Evolutionary conservation across 1,140 invertebrate genomes (phyloP), one percentile per base, ranked within the genome.

Genomic region (Charaxes varanes): DNA sequence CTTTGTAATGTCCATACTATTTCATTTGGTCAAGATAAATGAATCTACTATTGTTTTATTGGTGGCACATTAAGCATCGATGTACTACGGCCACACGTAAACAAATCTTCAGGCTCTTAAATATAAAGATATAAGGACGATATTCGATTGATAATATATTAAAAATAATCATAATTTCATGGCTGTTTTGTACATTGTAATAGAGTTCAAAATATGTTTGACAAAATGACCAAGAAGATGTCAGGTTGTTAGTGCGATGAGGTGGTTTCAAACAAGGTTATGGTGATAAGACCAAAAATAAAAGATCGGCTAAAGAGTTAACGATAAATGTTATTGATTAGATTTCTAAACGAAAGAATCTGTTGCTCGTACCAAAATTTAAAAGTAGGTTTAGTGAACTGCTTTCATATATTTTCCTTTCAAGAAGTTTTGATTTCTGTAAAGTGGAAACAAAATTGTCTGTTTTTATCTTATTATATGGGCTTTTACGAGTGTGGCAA

Each of bases 1-100:
- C 2, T 11, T 5, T 19, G 27, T 26, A 26, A 19, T 47, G 45
- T 62, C 59, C 55, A 62, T 13, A 41, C 12, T 44, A 43, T 8
- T 27, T 13, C 18, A 17, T 22, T 46, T 24, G 22, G 17, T 16
- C 23, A 18, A 41, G 19, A 50, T 34, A 33, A 49, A 27, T 30
- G 27, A 45, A 47, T 34, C 43, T 50, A 42, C 43, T 48, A 53
- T 59, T 59, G 55, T 62, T 62, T 58, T 62, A 55, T 62, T 59
- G 47, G 36, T 43, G 42, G 49, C 35, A 42, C 59, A 59, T 61
- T 61, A 56, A 52, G 57, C 19, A 51, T 46, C 52, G 52, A 53
- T 48, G 55, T 55, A 53, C 42, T 28, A 36, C 21, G 51, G 45
- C 51, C 51, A 53, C 51, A 53, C 45, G 36, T 49, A 43, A 53